These are phyloP conservation scores for Volucella inflata DNA, from an alignment of 2,888 invertebrate species.

Conservation along the genomic window DNA sequence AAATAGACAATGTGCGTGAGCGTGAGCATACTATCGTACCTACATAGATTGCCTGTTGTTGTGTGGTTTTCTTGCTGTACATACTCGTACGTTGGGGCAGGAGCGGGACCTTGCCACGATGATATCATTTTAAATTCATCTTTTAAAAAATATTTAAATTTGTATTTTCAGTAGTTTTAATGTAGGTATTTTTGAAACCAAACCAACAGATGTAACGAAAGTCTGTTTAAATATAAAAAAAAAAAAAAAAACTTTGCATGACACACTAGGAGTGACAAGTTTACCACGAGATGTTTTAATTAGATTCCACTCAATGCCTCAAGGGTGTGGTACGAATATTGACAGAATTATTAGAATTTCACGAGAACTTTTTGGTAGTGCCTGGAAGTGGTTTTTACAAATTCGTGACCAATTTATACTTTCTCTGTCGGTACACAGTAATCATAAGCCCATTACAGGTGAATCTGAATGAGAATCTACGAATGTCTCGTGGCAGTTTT, in stretches of 20 bases:
- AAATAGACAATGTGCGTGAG: constrained; percentile 66
- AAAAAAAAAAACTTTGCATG: constrained; percentile 6
- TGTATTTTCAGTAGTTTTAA: constrained; percentile 53
- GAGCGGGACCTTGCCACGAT: constrained; percentile 59
- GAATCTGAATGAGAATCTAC: no score
- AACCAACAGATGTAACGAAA: background rate
- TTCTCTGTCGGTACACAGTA: no score
- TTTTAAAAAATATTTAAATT: constrained; percentile 32
- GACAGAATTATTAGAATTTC: no score
- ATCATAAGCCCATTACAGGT: no score
- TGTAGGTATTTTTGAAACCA: constrained; percentile 3
- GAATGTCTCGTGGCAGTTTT: no score
- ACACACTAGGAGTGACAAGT: background rate
- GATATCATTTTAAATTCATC: constrained; percentile 60
- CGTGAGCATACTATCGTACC: constrained; percentile 37
- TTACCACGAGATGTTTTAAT: no score
- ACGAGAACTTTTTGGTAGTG: no score
- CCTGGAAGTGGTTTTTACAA: no score
- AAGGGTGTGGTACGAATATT: no score
- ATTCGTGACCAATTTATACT: no score
- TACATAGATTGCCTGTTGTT: constrained; percentile 16
- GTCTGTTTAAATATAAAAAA: background rate
- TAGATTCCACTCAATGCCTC: no score
- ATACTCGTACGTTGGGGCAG: constrained; percentile 36
- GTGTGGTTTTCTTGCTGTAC: constrained; percentile 45